Evolutionary conservation across 2,888 invertebrate species (phyloP), one percentile per base, ranked within the genome.

Genomic region (Laothoe populi): DNA sequence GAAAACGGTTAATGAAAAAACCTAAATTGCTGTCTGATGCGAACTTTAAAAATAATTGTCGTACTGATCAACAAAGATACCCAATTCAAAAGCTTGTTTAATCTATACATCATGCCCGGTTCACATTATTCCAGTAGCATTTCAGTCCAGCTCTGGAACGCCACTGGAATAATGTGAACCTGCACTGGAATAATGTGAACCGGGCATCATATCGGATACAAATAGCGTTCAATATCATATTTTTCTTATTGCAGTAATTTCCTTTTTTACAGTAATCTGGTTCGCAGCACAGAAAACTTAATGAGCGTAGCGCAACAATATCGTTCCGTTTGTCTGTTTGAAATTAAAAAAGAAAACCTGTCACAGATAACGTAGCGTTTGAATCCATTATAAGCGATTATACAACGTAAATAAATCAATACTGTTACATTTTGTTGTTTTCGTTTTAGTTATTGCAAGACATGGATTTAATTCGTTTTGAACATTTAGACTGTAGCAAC

Each of bases 381-480:
- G 66, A 80, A 84, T 83, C 66, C 78, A 82, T 83, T 81, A 68
- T 64, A 64, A 62, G 60, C 71, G 82, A 84, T 87, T 87, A 82
- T 81, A 81, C 79, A 85, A 86, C 78, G 69, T 68, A 66, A 60
- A 66, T 66, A 63, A 67, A 65, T 64, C 62, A 67, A 70, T 53
- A 35, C 31, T 8, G 53, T 10, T 53, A 31, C 26, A 19, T 16
- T 38, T 53, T 35, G 53, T 53, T 53, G 53, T 53, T 53, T 49
- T 53, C 19, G 7, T 53, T 16, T 11, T 10, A 16, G 35, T 19
- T 19, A 53, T 16, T 35, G 23, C 0, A n/a, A n/a, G n/a, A n/a
- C n/a, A n/a, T 24, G 23, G n/a, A 26, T 48, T 48, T 24, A 48
- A 24, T 1, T 31, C 0, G 5, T 31, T 31, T 31, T 8, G 31